Conservation (phyloP, 2,113 vertebrate species). For the Ciconia stormi region DNA sequence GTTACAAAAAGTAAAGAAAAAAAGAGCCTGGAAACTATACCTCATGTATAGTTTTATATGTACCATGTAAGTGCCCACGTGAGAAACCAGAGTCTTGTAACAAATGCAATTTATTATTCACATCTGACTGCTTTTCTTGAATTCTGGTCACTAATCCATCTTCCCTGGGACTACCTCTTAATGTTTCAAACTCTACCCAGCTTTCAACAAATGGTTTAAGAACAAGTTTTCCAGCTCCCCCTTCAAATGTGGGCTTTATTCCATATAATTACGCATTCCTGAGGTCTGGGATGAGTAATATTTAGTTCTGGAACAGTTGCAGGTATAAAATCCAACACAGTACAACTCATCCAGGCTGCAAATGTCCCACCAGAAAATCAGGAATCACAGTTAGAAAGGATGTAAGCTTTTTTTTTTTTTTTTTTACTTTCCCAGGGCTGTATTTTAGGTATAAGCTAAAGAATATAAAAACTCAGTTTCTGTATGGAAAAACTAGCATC, state of each 20-base stretch:
- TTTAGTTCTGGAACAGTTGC: not conserved
- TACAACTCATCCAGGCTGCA: not conserved
- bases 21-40: not conserved
- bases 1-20: not conserved
- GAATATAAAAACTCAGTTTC: not conserved
- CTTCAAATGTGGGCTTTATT: not conserved
- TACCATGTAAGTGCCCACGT: not conserved
- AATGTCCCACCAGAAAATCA: not conserved
- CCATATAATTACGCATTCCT: not conserved
- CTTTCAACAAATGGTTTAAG: slow-evolving; percentile 26
- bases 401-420: not conserved
- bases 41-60: not conserved
- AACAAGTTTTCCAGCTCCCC: not conserved
- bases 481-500: not conserved
- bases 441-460: not conserved
- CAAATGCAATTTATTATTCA: slow-evolving; percentile 11
- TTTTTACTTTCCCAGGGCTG: not conserved
- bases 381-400: not conserved
- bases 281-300: not conserved
- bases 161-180: not conserved
- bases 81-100: not conserved
- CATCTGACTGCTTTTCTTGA: slow-evolving; percentile 15
- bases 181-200: not conserved
- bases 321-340: not conserved
- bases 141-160: slow-evolving; percentile 28